phyloP scores from a whole-genome alignment of 2,888 invertebrate species.

The Aradus depressus region DNA sequence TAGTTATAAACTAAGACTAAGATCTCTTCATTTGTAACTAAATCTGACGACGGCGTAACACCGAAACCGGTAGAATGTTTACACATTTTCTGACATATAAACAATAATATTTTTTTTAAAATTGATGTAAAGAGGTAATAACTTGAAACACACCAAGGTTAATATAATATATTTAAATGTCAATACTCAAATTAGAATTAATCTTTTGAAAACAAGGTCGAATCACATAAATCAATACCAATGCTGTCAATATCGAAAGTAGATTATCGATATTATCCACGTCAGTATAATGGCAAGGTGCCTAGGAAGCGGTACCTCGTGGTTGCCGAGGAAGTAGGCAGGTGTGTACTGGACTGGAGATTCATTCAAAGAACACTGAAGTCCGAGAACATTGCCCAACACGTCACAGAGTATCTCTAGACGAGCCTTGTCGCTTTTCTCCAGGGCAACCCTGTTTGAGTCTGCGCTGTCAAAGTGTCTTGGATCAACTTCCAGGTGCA shows the following conservation, averaged over 20 bases:
- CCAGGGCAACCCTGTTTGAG: conserved; percentile 45
- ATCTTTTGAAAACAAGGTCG: conserved; percentile 5
- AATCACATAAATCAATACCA: not conserved
- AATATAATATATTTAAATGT: no score
- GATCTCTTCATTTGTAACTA: no score
- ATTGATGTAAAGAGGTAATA: no score
- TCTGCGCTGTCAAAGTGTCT: conserved; percentile 52
- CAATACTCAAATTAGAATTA: no score
- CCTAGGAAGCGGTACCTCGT: no score
- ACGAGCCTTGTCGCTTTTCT: conserved; percentile 55
- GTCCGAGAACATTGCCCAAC: conserved; percentile 54
- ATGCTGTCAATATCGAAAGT: not conserved
- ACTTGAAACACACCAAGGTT: no score
- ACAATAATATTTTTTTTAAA: no score
- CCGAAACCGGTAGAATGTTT: no score
- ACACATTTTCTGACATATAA: no score
- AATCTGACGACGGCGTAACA: no score
- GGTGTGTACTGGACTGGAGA: conserved; percentile 43
- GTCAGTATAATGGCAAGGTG: no score
- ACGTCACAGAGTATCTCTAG: conserved; percentile 68
- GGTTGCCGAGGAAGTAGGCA: conserved; percentile 68
- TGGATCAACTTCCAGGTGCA: conserved; percentile 72
- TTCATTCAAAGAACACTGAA: conserved; percentile 44
- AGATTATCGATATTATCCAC: not conserved
- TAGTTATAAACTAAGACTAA: no score